phyloP scores from a whole-genome alignment of 2,888 invertebrate genomes.

The Cosmopolites sordidus region DNA sequence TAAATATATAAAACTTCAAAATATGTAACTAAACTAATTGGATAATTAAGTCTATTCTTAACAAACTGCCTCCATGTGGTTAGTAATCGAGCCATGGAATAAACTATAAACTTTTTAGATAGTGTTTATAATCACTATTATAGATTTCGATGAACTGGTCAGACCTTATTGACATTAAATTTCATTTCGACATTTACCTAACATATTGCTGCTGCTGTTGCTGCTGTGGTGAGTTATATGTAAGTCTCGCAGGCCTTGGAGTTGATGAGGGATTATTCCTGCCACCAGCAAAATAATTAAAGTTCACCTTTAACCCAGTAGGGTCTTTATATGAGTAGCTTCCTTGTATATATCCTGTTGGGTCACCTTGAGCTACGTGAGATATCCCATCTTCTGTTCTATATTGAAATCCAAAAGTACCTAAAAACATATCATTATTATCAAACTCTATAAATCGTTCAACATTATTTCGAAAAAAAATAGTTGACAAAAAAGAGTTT shows the following conservation, averaged over 20 bases:
- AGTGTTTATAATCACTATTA: too few species aligned
- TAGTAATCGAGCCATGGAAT: too few species aligned
- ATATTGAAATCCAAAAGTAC: conserved; percentile 48
- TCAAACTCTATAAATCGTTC: too few species aligned
- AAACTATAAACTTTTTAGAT: too few species aligned
- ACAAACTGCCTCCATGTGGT: too few species aligned
- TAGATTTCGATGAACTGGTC: too few species aligned
- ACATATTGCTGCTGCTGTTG: conserved; percentile 25
- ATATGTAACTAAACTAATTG: too few species aligned
- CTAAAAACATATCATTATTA: too few species aligned
- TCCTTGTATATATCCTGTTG: conserved; percentile 45
- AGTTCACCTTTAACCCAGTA: conserved; percentile 47
- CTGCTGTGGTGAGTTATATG: conserved; percentile 23
- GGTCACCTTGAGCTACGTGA: conserved; percentile 45
- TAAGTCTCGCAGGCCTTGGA: conserved; percentile 16
- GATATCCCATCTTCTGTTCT: conserved; percentile 48
- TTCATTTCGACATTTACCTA: conserved; percentile 15
- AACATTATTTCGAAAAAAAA: too few species aligned
- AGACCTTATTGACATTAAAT: background rate
- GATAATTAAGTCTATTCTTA: too few species aligned
- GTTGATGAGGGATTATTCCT: conserved; percentile 36
- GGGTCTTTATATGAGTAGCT: conserved; percentile 48
- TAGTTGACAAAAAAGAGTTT: too few species aligned
- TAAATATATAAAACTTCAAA: too few species aligned
- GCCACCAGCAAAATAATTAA: conserved; percentile 47